phyloP scores from a whole-genome alignment of 2,797 vertebrate genomes.

The Urosaurus nigricauda region DNA sequence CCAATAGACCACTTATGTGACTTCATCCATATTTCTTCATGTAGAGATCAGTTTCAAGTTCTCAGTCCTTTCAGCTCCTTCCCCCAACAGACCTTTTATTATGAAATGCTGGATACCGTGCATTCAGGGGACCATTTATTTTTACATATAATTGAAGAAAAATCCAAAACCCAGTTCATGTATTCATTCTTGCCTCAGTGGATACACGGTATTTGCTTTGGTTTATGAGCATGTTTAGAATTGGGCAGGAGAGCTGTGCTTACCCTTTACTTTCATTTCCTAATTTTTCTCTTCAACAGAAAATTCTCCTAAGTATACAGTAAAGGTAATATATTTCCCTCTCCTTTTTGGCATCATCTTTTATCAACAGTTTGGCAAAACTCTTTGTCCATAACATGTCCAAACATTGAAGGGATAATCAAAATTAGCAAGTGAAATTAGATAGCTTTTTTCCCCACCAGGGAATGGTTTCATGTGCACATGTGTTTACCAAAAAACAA shows the following conservation, averaged over 20 bases:
- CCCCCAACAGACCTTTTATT: neutral
- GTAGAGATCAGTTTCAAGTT: neutral
- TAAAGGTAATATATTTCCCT: neutral
- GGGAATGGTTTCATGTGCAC: neutral
- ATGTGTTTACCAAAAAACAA: constrained; percentile 32
- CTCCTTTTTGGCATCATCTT: neutral
- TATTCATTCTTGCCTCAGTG: neutral
- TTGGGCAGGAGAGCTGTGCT: neutral
- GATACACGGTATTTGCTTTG: neutral
- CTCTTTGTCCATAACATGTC: neutral
- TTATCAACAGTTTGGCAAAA: neutral
- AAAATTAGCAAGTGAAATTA: constrained; percentile 25
- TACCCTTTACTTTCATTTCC: neutral
- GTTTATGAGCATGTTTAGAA: neutral
- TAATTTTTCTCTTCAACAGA: neutral
- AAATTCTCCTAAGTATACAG: neutral
- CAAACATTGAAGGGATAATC: neutral
- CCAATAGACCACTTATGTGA: neutral
- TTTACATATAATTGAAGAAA: neutral
- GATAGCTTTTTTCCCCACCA: neutral
- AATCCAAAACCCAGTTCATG: neutral
- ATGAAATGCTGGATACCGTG: neutral
- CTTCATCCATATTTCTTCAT: neutral
- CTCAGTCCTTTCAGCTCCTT: too few species aligned
- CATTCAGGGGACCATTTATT: neutral